Percentiles rank a stretch among this genome's conserved stretches.
phyloP scores from a whole-genome alignment of 1,140 invertebrate species.

The Trinorchestia longiramus region DNA sequence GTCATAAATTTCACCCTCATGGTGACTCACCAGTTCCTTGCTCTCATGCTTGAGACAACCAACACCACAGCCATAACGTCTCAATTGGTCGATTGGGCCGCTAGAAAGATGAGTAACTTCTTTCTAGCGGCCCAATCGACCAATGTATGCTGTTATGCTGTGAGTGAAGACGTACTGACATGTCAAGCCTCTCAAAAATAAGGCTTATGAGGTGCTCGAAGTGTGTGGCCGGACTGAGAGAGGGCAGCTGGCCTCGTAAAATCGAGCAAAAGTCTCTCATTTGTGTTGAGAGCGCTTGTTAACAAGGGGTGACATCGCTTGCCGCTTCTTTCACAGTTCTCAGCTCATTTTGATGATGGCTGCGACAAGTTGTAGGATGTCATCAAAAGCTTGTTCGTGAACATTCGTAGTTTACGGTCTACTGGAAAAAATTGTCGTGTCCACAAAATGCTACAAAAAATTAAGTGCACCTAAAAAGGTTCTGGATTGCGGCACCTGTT shows the following conservation, averaged over 20 bases:
- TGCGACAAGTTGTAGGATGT: background rate
- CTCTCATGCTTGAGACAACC: background rate
- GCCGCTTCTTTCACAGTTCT: background rate
- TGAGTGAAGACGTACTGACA: background rate
- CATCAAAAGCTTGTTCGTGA: slow-evolving; percentile 26
- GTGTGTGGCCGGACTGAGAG: background rate
- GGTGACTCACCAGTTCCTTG: background rate
- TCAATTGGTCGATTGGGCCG: background rate
- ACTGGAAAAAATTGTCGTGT: background rate
- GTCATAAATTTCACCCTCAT: too few species aligned
- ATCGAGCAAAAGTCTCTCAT: background rate
- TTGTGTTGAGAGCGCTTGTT: slow-evolving; percentile 11
- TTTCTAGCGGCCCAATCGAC: background rate
- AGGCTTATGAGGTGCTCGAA: background rate
- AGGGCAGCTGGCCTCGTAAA: background rate
- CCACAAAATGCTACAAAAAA: background rate
- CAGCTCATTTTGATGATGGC: slow-evolving; percentile 5
- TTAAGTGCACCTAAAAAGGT: slow-evolving; percentile 4
- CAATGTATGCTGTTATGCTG: background rate
- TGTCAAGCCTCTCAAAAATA: background rate
- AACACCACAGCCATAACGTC: background rate
- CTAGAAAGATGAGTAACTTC: too few species aligned
- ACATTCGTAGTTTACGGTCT: background rate
- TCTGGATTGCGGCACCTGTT: background rate
- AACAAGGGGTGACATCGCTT: slow-evolving; percentile 26